A percentile compares a stretch with the other conserved stretches of the same genome.
Conservation (phyloP, 2,888 invertebrate species). For the Sinohyriopsis cumingii region DNA sequence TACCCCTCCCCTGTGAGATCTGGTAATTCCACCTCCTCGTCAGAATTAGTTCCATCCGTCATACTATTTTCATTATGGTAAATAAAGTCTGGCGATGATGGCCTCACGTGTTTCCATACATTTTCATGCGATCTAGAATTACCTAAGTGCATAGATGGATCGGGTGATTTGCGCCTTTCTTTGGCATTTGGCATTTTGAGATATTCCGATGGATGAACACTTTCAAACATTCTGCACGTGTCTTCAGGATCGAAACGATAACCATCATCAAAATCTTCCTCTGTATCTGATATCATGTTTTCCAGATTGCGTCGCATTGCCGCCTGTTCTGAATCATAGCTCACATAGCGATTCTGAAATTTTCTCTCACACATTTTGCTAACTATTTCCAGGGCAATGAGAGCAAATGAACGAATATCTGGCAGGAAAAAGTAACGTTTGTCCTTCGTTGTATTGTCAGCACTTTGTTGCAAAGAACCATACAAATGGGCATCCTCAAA, state of each 20-base stretch:
- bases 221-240: conserved; percentile 33
- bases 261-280: conserved; percentile 38
- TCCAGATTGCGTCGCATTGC: conserved; percentile 29
- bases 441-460: conserved; percentile 43
- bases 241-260: conserved; percentile 38
- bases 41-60: too few species aligned
- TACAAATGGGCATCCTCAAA: conserved; percentile 62
- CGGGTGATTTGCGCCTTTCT: conserved; percentile 9
- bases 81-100: too few species aligned
- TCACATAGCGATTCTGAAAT: conserved; percentile 41
- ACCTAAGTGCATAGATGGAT: background rate
- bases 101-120: too few species aligned
- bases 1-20: too few species aligned
- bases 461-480: conserved; percentile 58
- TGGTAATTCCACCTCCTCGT: too few species aligned
- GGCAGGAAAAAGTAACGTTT: conserved; percentile 60
- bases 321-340: conserved; percentile 32
- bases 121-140: too few species aligned
- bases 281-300: conserved; percentile 36
- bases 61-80: too few species aligned
- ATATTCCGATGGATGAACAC: conserved; percentile 13
- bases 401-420: conserved; percentile 60
- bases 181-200: conserved; percentile 5
- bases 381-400: conserved; percentile 58
- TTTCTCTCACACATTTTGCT: conserved; percentile 53